Evolutionary conservation across 2,113 vertebrate genomes (phyloP).

Genomic region (Ursus arctos): DNA sequence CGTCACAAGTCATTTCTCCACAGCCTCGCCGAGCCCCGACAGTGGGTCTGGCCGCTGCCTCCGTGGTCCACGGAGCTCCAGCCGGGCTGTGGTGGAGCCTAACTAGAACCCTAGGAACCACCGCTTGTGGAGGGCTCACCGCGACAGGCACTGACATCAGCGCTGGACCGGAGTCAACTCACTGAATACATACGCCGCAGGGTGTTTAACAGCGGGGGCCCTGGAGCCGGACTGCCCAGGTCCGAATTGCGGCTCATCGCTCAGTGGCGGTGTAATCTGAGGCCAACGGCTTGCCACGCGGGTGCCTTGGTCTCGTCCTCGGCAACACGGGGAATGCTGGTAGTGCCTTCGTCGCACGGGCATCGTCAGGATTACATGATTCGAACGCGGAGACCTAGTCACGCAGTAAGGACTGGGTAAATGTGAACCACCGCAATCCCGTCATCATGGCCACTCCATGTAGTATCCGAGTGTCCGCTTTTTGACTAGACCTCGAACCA

Average conservation of each 20-base stretch:
- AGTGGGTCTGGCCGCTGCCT: not conserved
- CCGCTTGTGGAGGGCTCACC: accelerated
- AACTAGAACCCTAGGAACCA: not conserved
- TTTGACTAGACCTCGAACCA: not conserved
- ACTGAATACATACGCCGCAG: too few species aligned
- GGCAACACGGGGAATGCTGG: not conserved
- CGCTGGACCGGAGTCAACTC: accelerated
- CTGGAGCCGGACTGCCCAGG: not conserved
- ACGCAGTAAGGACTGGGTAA: not conserved
- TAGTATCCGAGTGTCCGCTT: not conserved
- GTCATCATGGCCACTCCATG: not conserved
- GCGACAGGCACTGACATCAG: accelerated
- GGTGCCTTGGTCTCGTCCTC: not conserved
- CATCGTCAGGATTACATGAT: not conserved
- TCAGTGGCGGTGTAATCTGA: not conserved
- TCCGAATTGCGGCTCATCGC: not conserved
- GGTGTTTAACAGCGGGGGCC: not conserved
- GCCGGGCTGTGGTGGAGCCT: accelerated
- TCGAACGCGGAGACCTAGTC: not conserved
- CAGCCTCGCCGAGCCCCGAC: not conserved
- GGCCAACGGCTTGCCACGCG: not conserved
- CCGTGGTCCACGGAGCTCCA: accelerated
- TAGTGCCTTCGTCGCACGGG: not conserved
- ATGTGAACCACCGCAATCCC: not conserved
- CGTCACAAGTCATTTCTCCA: not conserved